Evolutionary conservation across 2,113 vertebrate species (phyloP), one percentile per base, ranked within the genome.

Genomic region (Chlorodrepanis virens): DNA sequence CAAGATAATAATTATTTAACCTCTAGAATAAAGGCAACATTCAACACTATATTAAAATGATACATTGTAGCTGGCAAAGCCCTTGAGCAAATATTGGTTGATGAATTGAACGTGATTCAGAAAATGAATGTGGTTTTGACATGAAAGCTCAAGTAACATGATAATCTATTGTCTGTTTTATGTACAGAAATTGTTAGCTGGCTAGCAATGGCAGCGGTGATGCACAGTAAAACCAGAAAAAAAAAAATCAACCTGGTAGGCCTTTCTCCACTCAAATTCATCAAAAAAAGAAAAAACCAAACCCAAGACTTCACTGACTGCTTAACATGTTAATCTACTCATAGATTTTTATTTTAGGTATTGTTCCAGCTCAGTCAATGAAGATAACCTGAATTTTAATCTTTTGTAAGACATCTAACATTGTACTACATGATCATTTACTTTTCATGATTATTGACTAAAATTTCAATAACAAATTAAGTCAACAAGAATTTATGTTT

Each of bases 381-480:
- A 96, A 94, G 93, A 97, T 89, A 97, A 98, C 88, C 96, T 97
- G 96, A 96, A 96, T 97, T 98, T 97, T 98, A 97, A 97, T 97
- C 86, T 97, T 98, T 97, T 96, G 80, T 96, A 91, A 91, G 96
- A 93, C 80, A 95, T 96, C 82, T 97, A 93, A 97, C 96, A 97
- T 94, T 90, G 71, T 28, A 94, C 89, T 96, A 67, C 87, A 72
- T 3, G 72, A 95, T 90, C 94, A 97, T 97, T 98, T 97, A 92
- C 87, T 97, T 97, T 96, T 94, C 95, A 97, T 94, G 85, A 97
- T 97, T 97, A 98, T 98, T 97, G 97, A 98, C 97, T 96, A 92
- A 83, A 95, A 97, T 98, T 97, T 98, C 96, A 96, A 97, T 97
- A 97, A 93, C 87, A 97, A 97, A 98, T 98, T 97, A 97, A 97